Conservation (phyloP, 2,113 vertebrate species). For the Ia io region DNA sequence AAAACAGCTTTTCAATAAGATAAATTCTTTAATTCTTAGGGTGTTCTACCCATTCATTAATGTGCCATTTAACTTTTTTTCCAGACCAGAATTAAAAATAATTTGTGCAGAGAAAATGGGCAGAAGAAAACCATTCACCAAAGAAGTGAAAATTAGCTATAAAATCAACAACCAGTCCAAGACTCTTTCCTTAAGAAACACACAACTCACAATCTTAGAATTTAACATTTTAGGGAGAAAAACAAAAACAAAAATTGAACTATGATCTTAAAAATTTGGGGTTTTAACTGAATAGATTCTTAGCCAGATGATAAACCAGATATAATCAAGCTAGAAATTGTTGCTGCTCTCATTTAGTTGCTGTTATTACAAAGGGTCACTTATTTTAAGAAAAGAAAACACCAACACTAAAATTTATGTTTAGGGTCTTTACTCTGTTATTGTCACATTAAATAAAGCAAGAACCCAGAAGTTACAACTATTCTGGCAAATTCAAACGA, state of each 20-base stretch:
- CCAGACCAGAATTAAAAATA: not conserved
- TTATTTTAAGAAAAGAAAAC: not conserved
- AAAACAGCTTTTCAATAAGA: conserved; percentile 28
- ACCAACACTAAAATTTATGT: not conserved
- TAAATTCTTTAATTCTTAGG: not conserved
- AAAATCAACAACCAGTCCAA: not conserved
- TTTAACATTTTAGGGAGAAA: conserved; percentile 13
- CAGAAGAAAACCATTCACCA: not conserved
- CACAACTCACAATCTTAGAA: not conserved
- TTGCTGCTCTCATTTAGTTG: not conserved
- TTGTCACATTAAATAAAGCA: conserved; percentile 20
- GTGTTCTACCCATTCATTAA: not conserved
- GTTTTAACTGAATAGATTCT: conserved; percentile 36
- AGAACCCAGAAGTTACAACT: not conserved
- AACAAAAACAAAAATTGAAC: not conserved
- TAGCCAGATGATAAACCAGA: not conserved
- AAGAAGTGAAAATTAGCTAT: not conserved
- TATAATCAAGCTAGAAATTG: not conserved
- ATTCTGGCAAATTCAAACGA: not conserved
- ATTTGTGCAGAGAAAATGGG: not conserved
- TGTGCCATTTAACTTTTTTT: conserved; percentile 16
- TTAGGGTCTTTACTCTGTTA: not conserved
- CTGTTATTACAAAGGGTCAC: conserved; percentile 10
- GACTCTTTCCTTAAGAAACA: conserved; percentile 1
- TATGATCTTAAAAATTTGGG: not conserved